Conservation (phyloP, 2,797 vertebrate species). For the Myripristis murdjan region DNA sequence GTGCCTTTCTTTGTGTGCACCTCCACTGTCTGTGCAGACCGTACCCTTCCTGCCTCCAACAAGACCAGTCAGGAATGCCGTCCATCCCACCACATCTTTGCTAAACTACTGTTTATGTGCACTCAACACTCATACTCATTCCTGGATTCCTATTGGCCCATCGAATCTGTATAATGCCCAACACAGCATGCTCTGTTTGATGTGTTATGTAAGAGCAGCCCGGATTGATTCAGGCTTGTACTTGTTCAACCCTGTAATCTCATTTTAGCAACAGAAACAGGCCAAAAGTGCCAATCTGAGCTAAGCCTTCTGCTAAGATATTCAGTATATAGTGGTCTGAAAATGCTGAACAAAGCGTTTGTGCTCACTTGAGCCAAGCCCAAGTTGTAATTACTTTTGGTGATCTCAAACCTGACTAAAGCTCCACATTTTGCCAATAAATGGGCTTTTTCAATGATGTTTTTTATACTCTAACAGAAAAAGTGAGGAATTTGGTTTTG, state of each 20-base stretch:
- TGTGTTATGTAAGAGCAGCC: constrained; percentile 34
- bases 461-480: neutral
- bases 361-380: too few relatives aligned
- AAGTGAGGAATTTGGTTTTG: neutral
- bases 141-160: neutral
- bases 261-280: neutral
- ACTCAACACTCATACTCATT: constrained; percentile 11
- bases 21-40: too few relatives aligned
- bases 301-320: neutral
- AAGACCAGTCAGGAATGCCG: neutral
- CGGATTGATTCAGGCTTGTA: neutral
- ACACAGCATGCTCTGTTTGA: constrained; percentile 9
- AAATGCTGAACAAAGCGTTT: too few relatives aligned
- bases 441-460: neutral
- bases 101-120: constrained; percentile 2
- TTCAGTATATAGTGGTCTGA: too few relatives aligned
- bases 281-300: neutral
- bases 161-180: constrained; percentile 14
- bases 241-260: neutral
- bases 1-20: too few relatives aligned
- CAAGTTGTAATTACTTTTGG: too few relatives aligned
- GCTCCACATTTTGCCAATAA: too few relatives aligned
- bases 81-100: neutral
- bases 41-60: too few relatives aligned
- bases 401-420: too few relatives aligned